phyloP scores from a whole-genome alignment of 2,797 vertebrate species.

The Limosa lapponica region DNA sequence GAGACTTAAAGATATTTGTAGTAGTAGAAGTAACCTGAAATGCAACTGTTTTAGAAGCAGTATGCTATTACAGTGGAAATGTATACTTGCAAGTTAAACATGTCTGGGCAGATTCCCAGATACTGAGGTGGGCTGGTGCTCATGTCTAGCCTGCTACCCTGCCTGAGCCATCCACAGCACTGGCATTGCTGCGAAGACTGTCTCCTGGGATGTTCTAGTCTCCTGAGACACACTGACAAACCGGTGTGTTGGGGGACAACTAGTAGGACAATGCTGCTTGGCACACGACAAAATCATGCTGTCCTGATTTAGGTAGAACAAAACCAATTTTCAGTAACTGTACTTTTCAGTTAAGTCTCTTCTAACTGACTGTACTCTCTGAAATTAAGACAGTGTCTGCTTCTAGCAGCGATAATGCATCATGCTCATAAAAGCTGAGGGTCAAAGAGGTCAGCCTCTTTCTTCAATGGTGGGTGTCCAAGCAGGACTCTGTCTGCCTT shows the following conservation, averaged over 20 bases:
- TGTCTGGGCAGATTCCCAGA: not conserved
- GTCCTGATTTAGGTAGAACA: not conserved
- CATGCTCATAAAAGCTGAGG: not conserved
- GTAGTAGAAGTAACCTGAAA: not conserved
- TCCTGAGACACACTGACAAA: not conserved
- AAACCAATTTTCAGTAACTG: not conserved
- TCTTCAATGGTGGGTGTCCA: not conserved
- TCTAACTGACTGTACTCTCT: not conserved
- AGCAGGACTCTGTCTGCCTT: not conserved
- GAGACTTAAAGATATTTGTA: not conserved
- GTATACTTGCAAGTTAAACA: not conserved
- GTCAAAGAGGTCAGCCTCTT: not conserved
- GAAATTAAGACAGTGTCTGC: not conserved
- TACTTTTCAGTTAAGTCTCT: not conserved
- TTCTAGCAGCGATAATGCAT: not conserved
- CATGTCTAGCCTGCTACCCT: not conserved
- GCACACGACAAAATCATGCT: not conserved
- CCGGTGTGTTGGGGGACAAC: not conserved
- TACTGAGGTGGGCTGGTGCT: not conserved
- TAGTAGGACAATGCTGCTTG: not conserved
- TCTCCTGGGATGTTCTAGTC: not conserved
- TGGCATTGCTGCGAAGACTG: not conserved
- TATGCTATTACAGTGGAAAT: rapidly evolving
- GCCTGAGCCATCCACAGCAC: not conserved
- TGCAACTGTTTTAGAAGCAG: not conserved